phyloP scores from a whole-genome alignment of 2,113 vertebrate species.

The Procapra przewalskii region DNA sequence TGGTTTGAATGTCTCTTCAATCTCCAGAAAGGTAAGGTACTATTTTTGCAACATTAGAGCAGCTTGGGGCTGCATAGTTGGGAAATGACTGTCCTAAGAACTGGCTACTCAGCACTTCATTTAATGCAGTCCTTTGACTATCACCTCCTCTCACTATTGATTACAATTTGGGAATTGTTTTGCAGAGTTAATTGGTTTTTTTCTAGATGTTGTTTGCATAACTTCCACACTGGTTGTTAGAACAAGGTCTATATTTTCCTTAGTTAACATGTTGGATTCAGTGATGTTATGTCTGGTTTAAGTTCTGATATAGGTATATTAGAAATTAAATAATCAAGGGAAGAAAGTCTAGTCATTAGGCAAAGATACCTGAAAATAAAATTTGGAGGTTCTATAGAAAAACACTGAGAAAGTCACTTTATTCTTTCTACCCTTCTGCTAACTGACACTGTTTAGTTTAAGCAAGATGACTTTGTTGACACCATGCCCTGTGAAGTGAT shows the following conservation, averaged over 20 bases:
- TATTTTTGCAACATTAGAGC: not conserved
- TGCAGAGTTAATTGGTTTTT: not conserved
- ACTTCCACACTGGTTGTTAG: not conserved
- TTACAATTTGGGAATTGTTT: conserved; percentile 7
- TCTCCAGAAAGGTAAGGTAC: conserved; percentile 90
- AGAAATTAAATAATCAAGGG: conserved; percentile 30
- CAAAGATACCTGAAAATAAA: not conserved
- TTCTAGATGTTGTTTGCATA: not conserved
- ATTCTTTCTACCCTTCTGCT: not conserved
- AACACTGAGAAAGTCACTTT: not conserved
- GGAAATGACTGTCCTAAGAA: not conserved
- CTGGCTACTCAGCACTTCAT: not conserved
- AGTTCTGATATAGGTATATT: conserved; percentile 6
- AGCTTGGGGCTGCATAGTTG: not conserved
- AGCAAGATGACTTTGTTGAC: not conserved
- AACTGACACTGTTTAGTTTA: not conserved
- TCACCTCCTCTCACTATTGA: not conserved
- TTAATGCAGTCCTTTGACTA: conserved; percentile 24
- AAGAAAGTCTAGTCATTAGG: not conserved
- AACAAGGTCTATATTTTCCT: not conserved
- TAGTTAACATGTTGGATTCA: not conserved
- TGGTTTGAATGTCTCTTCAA: conserved; percentile 91
- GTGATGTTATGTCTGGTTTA: not conserved
- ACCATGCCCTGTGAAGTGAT: not conserved
- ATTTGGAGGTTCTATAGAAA: not conserved